Evolutionary conservation across 2,888 invertebrate species (phyloP), one percentile per base, ranked within the genome.

Genomic region (Euzetes globulus): DNA sequence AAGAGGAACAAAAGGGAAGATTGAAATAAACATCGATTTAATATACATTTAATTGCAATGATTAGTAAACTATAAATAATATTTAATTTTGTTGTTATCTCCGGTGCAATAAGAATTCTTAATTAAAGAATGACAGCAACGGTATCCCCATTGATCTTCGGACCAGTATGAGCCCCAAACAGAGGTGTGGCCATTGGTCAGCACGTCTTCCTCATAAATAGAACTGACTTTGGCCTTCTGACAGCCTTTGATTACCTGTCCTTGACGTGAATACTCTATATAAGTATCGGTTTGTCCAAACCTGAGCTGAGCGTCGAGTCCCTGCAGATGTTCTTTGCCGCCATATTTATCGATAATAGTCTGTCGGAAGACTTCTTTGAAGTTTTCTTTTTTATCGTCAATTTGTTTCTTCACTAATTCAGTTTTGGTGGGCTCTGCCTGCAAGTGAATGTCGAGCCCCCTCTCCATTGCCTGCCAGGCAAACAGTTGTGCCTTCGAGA

Each of bases 101-200:
- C 93, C 93, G 33, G 91, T 88, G 79, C 94, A 94, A 81, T 93
- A 94, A 0, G 92, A 91, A 85, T 92, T 91, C 87, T 85, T 84
- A 29, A 98, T 88, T 77, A 90, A 89, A 0, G 94, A 93, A 82
- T 94, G 90, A 83, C 99, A 99, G 81, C 99, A 99, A 81, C 91
- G 90, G 84, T 89, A 99, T 0, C 98, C 99, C 99, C 99, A 99
- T 76, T 88, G 87, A 0, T 94, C 95, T 72, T 89, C 88, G 79
- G 87, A 87, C 97, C 98, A 99, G 83, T 87, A 96, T 0, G 97
- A 97, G 4, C 99, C 99, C 92, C 93, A 99, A 7, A 98, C 91
- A 0, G 90, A 88, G 0, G 90, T 91, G 83, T 99, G 99, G 83
- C 99, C 99, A 82, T 93, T 93, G 9, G 90, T 88, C 78, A 89